Conservation (phyloP, 2,888 invertebrate genomes). For the Acanthosepion pharaonis region DNA sequence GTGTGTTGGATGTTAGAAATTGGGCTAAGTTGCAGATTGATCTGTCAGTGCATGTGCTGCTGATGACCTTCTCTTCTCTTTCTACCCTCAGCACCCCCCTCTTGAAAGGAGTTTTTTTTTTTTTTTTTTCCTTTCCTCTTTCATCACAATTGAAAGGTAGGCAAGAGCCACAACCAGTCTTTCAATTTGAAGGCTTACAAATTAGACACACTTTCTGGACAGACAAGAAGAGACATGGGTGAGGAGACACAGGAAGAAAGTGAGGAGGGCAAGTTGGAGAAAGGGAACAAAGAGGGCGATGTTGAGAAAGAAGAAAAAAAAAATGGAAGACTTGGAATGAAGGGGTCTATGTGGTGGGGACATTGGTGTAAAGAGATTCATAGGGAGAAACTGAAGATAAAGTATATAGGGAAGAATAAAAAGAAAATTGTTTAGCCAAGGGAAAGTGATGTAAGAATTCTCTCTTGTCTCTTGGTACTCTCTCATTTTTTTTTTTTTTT, state of each 20-base stretch:
- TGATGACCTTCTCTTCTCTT: background rate
- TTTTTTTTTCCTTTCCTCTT: background rate
- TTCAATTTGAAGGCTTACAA: background rate
- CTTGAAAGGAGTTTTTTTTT: background rate
- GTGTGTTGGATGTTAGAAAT: background rate
- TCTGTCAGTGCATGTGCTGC: constrained; percentile 4
- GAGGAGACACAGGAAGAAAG: background rate
- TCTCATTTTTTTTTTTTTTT: background rate
- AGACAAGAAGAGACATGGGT: background rate
- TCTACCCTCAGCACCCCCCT: background rate
- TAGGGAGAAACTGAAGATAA: background rate
- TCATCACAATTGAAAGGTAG: constrained; percentile 22
- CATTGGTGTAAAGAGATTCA: background rate
- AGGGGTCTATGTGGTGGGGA: background rate
- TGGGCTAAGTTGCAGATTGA: constrained; percentile 8
- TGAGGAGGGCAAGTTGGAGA: background rate
- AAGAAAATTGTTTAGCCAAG: background rate
- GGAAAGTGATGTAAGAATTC: background rate
- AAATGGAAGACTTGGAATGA: background rate
- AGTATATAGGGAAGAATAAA: background rate
- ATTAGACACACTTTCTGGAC: constrained; percentile 21
- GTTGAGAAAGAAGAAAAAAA: no score
- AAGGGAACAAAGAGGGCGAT: background rate
- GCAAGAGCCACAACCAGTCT: background rate
- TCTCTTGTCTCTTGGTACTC: background rate